Evolutionary conservation across 1,140 invertebrate species (phyloP).

Genomic region (Musca domestica): DNA sequence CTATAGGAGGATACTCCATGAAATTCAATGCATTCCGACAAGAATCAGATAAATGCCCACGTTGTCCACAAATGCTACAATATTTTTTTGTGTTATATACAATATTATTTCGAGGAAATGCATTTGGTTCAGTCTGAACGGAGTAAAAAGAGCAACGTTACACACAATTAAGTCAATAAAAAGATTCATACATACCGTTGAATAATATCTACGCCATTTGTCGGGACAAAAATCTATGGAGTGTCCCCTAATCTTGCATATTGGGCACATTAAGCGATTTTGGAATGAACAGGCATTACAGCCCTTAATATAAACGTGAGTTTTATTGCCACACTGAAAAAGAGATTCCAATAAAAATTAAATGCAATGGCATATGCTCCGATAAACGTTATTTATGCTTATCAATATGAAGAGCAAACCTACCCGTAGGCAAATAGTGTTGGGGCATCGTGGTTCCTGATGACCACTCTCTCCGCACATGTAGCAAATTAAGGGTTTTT

Average conservation of each 20-base stretch:
- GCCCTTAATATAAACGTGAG: conserved; percentile 57
- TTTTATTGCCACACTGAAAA: conserved; percentile 63
- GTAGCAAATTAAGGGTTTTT: conserved; percentile 57
- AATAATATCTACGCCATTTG: conserved; percentile 67
- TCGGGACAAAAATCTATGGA: conserved; percentile 62
- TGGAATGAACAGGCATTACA: conserved; percentile 62
- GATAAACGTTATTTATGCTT: background rate
- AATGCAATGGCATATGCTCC: background rate
- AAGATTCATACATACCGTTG: conserved; percentile 66
- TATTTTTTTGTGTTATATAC: conserved; percentile 54
- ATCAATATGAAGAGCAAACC: conserved; percentile 36
- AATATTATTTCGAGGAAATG: conserved; percentile 45
- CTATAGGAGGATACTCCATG: conserved; percentile 31
- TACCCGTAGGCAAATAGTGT: conserved; percentile 67
- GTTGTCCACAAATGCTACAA: conserved; percentile 64
- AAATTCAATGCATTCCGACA: conserved; percentile 49
- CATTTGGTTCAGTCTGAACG: conserved; percentile 55
- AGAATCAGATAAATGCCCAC: conserved; percentile 62
- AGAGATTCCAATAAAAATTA: too few species aligned
- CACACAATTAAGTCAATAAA: conserved; percentile 8
- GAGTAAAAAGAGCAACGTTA: background rate
- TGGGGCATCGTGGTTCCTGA: conserved; percentile 62
- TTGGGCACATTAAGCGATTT: conserved; percentile 56
- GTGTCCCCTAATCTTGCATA: conserved; percentile 64
- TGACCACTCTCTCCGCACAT: conserved; percentile 65